Evolutionary conservation across 2,797 vertebrate genomes (phyloP), one percentile per base, ranked within the genome.

Genomic region (Phrynocephalus guinanensis): DNA sequence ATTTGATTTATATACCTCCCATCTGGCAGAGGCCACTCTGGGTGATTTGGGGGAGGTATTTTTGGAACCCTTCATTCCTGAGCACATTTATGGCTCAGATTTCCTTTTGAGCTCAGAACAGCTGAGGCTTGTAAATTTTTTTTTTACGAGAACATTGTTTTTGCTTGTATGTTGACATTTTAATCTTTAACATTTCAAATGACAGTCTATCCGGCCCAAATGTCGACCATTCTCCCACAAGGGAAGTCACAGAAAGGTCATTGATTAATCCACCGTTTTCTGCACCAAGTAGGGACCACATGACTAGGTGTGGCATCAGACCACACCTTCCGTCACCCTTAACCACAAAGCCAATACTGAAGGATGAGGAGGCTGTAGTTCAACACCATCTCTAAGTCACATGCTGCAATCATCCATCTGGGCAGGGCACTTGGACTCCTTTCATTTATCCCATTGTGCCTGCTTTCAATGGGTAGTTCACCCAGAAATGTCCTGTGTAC

Each of bases 241-340:
- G 20, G n/a, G 10, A 24, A 33, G 85, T 76, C 86, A 89, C 78
- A 90, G 87, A 89, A 91, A 92, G 72, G 88, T 93, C 91, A 89
- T 84, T 93, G 89, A 91, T 89, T 90, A 86, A 91, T 91, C 86
- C 92, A 86, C 15, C 22, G 0, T 78, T 75, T 84, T 91, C 70
- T 90, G 38, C 38, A 48, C 9, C 22, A 76, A 26, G 22, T 38
- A 11, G 33, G 24, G 38, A 20, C 8, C 52, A 56, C 52, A 3
- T 48, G 3, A 38, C 38, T 13, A 76, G 44, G 2, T 48, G 38
- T 76, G 38, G 38, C 24, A 44, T 76, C 22, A 9, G 7, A 26
- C 73, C 44, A 76, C 73, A 44, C 22, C 2, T 24, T 48, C 30
- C 6, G 8, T 16, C 33, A 26, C 8, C 6, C 38, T 38, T 75